These are phyloP conservation scores for Bucco capensis DNA, from an alignment of 2,113 vertebrate species.

Conservation along the genomic window DNA sequence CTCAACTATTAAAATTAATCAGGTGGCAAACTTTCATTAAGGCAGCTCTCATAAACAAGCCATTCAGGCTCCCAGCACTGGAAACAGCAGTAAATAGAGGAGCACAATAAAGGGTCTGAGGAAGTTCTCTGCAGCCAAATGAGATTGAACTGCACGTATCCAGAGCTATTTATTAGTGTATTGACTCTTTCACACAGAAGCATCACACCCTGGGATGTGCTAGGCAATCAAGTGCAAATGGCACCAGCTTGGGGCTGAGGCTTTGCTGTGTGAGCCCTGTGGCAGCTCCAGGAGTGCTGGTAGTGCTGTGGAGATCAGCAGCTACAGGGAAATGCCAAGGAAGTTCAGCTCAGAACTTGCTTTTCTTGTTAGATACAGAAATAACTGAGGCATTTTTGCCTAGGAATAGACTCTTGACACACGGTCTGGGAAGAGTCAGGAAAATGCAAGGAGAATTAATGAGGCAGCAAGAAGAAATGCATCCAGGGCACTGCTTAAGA, in stretches of 20 bases:
- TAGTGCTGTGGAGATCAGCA: background rate
- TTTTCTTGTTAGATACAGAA: background rate
- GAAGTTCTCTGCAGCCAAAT: constrained; percentile 45
- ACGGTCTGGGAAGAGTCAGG: background rate
- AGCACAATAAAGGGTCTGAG: constrained; percentile 42
- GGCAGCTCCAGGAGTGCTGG: background rate
- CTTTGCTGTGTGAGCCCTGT: background rate
- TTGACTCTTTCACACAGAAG: background rate
- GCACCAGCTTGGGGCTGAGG: background rate
- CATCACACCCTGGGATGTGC: background rate
- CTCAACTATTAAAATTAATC: constrained; percentile 77
- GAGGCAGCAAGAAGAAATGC: background rate
- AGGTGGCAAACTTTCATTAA: constrained; percentile 75
- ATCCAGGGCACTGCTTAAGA: background rate
- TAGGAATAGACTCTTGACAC: background rate
- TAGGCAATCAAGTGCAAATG: background rate
- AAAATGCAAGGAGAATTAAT: background rate
- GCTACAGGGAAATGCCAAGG: background rate
- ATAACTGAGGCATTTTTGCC: background rate
- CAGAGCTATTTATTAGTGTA: constrained; percentile 14
- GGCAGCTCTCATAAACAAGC: constrained; percentile 69
- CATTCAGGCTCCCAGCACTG: constrained; percentile 20
- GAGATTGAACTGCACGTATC: background rate
- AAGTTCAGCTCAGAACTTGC: background rate
- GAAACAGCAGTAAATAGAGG: constrained; percentile 61